Percentiles rank a stretch among this genome's conserved stretches.
Evolutionary conservation across 2,113 vertebrate species (phyloP).

Genomic region (Corvus cornix): DNA sequence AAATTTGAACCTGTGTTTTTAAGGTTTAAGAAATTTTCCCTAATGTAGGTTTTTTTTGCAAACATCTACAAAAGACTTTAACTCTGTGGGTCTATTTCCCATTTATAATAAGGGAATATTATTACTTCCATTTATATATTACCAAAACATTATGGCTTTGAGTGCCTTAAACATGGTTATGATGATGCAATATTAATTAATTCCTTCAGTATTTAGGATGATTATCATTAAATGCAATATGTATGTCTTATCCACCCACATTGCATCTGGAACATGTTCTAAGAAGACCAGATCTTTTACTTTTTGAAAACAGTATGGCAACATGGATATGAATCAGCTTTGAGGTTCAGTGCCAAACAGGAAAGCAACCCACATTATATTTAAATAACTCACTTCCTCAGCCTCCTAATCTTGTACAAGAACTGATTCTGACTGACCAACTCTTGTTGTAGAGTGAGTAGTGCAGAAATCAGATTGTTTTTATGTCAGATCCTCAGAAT

Average conservation of each 20-base stretch:
- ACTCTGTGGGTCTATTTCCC: background rate
- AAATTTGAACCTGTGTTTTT: background rate
- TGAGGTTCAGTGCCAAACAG: constrained; percentile 42
- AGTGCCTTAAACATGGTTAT: background rate
- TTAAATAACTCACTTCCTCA: constrained; percentile 49
- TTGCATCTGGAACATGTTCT: constrained; percentile 6
- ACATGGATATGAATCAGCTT: constrained; percentile 37
- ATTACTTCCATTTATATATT: background rate
- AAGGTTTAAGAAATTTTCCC: background rate
- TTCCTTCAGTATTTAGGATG: background rate
- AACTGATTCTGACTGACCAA: background rate
- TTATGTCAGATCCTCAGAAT: background rate
- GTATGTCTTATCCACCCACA: background rate
- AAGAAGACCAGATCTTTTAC: background rate
- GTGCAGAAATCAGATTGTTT: background rate
- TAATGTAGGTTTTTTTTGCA: background rate
- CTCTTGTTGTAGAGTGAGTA: background rate
- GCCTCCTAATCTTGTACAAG: constrained; percentile 11
- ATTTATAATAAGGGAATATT: background rate
- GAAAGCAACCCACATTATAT: constrained; percentile 29
- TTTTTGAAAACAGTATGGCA: constrained; percentile 19
- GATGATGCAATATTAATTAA: background rate
- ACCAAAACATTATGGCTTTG: background rate
- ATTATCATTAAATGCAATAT: background rate
- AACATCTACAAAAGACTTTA: background rate